Conservation (phyloP, 2,888 invertebrate species). For the Fragum whitleyi region DNA sequence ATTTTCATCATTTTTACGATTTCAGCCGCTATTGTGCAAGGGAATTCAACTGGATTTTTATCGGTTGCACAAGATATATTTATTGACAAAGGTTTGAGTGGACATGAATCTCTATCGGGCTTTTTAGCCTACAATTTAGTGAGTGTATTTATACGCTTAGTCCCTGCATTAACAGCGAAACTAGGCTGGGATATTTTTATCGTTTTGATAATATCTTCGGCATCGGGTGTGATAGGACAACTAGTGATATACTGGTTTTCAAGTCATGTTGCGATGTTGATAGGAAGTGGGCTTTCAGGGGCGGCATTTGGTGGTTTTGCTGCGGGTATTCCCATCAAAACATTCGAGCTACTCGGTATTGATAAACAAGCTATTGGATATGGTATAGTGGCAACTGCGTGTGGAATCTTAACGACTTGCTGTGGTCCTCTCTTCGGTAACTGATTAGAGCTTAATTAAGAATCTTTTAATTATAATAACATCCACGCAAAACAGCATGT, state of each 20-base stretch:
- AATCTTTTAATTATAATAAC: too few relatives aligned
- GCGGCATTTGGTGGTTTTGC: background rate
- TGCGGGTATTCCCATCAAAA: background rate
- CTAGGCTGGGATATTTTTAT: background rate
- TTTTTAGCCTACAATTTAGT: background rate
- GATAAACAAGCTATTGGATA: conserved; percentile 1
- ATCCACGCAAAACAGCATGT: too few relatives aligned
- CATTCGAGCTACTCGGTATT: background rate
- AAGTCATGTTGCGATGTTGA: background rate
- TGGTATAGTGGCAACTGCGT: background rate
- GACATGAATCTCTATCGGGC: background rate
- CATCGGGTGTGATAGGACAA: background rate
- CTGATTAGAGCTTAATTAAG: too few relatives aligned
- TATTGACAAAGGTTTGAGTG: background rate
- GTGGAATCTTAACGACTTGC: background rate
- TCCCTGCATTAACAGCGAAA: background rate
- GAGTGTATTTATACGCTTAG: background rate
- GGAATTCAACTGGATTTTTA: background rate
- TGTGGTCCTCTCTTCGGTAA: background rate
- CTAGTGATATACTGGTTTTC: background rate
- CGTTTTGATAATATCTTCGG: background rate
- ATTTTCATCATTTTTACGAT: background rate
- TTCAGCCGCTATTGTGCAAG: background rate
- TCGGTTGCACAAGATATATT: conserved; percentile 4
- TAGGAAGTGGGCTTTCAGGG: background rate